Evolutionary conservation across 2,888 invertebrate species (phyloP).

Genomic region (Xanthia icteritia): DNA sequence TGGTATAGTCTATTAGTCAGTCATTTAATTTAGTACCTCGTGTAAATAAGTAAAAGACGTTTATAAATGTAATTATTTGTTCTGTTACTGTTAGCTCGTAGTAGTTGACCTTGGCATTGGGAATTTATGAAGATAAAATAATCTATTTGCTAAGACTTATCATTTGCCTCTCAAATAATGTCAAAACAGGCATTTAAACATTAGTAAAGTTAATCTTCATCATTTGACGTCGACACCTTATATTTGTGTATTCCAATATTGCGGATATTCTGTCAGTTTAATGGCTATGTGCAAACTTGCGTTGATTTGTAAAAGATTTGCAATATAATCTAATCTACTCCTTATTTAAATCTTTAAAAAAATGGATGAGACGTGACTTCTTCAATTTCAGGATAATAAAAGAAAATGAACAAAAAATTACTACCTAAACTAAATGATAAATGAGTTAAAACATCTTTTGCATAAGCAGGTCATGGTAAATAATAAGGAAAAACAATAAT

Average conservation of each 20-base stretch:
- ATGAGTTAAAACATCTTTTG: not conserved
- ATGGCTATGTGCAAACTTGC: not conserved
- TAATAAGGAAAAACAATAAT: not conserved
- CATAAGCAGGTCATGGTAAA: not conserved
- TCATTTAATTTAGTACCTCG: too few species aligned
- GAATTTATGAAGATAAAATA: not conserved
- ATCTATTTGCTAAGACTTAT: constrained; percentile 17
- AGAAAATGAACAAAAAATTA: not conserved
- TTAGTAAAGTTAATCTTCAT: not conserved
- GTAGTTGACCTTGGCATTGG: not conserved
- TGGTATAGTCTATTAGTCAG: too few species aligned
- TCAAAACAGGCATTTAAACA: not conserved
- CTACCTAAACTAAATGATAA: not conserved
- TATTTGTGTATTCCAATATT: too few species aligned
- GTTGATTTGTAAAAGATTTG: not conserved
- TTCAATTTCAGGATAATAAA: not conserved
- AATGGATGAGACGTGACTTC: not conserved
- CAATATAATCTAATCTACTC: not conserved
- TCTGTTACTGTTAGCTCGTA: not conserved
- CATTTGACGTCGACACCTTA: not conserved
- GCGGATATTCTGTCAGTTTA: not conserved
- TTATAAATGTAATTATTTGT: not conserved
- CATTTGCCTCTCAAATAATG: not conserved
- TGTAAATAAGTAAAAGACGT: not conserved
- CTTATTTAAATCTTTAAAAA: not conserved